Evolutionary conservation across 2,888 invertebrate genomes (phyloP).

Genomic region (Agrotis exclamationis): DNA sequence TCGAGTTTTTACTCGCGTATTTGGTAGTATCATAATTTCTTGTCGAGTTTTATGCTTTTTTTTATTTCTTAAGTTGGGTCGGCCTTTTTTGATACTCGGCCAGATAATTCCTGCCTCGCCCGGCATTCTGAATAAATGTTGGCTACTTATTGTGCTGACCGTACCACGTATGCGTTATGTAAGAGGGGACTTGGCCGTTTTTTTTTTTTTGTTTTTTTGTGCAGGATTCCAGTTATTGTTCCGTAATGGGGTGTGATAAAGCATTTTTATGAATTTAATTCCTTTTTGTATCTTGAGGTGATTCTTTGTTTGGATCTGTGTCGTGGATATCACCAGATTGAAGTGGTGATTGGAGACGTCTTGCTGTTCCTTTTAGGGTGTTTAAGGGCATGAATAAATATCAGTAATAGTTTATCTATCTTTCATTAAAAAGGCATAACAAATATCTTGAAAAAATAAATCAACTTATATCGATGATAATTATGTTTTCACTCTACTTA

Average conservation of each 20-base stretch:
- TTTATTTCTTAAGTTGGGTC: constrained; percentile 71
- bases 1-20: constrained; percentile 85
- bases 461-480: too few species aligned
- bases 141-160: constrained; percentile 74
- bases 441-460: too few species aligned
- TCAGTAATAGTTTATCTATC: too few species aligned
- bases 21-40: constrained; percentile 90
- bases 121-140: constrained; percentile 80
- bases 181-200: constrained; percentile 64
- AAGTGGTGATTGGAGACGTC: constrained; percentile 6
- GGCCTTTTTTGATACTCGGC: constrained; percentile 83
- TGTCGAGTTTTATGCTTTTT: constrained; percentile 78
- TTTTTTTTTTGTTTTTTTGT: constrained; percentile 69
- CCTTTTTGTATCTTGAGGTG: constrained; percentile 64
- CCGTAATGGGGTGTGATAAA: constrained; percentile 81
- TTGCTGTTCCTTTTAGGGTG: too few species aligned
- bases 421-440: too few species aligned
- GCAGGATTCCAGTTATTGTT: constrained; percentile 75
- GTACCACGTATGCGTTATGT: constrained; percentile 73
- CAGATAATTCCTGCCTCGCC: constrained; percentile 81
- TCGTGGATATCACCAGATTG: constrained; percentile 21
- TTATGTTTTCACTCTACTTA: too few species aligned
- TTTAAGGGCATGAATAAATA: neutral
- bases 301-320: constrained; percentile 50
- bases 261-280: constrained; percentile 77